phyloP scores from a whole-genome alignment of 2,797 vertebrate genomes.

The Eremophila alpestris region DNA sequence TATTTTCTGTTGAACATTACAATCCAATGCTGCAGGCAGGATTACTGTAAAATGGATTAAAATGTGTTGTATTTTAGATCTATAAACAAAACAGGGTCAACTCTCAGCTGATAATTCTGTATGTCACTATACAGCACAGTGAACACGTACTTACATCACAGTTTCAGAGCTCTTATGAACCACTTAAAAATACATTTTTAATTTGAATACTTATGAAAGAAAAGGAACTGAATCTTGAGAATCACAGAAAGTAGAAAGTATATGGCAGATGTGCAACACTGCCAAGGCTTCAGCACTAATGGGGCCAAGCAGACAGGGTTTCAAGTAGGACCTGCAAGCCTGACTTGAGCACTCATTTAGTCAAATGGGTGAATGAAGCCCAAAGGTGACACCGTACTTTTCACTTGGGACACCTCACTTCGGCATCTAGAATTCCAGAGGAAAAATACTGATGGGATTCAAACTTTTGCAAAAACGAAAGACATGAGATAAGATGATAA shows the following conservation, averaged over 20 bases:
- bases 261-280: background rate
- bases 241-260: background rate
- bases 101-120: background rate
- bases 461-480: background rate
- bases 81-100: background rate
- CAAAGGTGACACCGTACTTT: background rate
- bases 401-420: background rate
- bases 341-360: background rate
- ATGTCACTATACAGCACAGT: background rate
- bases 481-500: background rate
- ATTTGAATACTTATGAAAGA: background rate
- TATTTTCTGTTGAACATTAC: background rate
- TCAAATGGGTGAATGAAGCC: rapidly evolving
- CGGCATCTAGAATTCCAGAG: rapidly evolving
- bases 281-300: background rate
- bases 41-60: background rate
- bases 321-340: background rate
- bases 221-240: background rate
- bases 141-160: background rate
- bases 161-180: background rate
- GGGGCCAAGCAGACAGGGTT: background rate
- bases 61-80: background rate
- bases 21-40: background rate
- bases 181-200: background rate
- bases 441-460: background rate